phyloP scores from a whole-genome alignment of 2,888 invertebrate species.

The Steinernema carpocapsae region DNA sequence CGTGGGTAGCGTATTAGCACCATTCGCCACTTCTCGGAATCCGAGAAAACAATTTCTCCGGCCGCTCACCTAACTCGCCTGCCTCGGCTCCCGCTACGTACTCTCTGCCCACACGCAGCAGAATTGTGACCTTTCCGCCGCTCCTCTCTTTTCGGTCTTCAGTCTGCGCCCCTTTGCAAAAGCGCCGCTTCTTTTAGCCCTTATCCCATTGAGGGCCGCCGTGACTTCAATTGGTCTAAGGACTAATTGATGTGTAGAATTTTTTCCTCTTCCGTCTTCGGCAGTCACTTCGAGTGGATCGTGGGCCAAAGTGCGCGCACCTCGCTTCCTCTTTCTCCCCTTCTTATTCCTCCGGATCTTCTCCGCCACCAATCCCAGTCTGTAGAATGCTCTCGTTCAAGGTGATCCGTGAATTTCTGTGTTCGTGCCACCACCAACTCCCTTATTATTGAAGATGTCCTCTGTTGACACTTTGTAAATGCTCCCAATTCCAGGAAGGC shows the following conservation, averaged over 20 bases:
- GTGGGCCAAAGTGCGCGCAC: slow-evolving; percentile 15
- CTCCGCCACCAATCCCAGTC: neutral
- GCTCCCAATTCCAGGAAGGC: slow-evolving; percentile 52
- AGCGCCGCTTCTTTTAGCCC: neutral
- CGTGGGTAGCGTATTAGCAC: neutral
- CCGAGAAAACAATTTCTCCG: neutral
- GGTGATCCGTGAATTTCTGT: neutral
- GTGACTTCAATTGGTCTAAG: slow-evolving; percentile 31
- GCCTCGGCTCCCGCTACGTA: neutral
- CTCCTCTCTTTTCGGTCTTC: slow-evolving; percentile 1
- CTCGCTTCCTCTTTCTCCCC: too few relatives aligned
- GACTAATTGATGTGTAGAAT: slow-evolving; percentile 28
- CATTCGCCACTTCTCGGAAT: neutral
- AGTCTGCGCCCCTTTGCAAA: slow-evolving; percentile 4
- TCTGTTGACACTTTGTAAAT: neutral
- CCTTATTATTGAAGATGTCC: neutral
- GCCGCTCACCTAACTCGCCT: neutral
- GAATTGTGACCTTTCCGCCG: neutral
- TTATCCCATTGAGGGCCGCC: slow-evolving; percentile 16
- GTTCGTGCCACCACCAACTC: neutral
- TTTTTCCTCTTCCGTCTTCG: slow-evolving; percentile 32
- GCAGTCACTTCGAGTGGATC: slow-evolving; percentile 20
- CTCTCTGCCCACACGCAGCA: neutral
- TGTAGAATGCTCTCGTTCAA: slow-evolving; percentile 13
- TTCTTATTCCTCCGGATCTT: neutral